Evolutionary conservation across 2,113 vertebrate genomes (phyloP), one percentile per base, ranked within the genome.

Genomic region (Ceyx melanurus): DNA sequence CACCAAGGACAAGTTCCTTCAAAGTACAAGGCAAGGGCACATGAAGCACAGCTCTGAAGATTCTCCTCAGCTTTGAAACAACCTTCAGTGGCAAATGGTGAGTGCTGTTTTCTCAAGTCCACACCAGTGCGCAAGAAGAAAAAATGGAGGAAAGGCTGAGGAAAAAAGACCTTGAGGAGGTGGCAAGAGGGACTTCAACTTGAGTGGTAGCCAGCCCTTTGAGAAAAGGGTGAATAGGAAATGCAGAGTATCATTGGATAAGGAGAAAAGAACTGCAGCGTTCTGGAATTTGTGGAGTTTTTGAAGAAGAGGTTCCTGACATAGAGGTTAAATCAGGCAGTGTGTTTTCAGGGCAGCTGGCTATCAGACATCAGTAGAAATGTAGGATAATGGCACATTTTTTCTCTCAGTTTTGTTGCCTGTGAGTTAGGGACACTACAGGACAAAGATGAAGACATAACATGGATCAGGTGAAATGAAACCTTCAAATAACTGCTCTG

Each of bases 11-110:
- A 75, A 19, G 13, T 70, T 10, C 42, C 42, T 89, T 54, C 68
- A 86, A 21, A 51, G 4, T 13, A 70, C 65, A 29, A 90, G 19
- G 33, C 82, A 40, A 82, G 23, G 22, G 8, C 10, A 2, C 48
- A 86, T 42, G 45, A 90, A 83, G 35, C 51, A 93, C 89, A 89
- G n/a, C n/a, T 89, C 67, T 94, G 33, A 86, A 67, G 13, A 21
- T 50, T 87, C 50, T 35, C 56, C 42, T 72, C 50, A 65, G 25
- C 62, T 73, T 81, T 72, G 53, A 75, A 77, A 95, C 45, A 35
- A 60, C 46, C 62, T 65, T 42, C 28, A 37, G 23, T 35, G 25
- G 37, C 23, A 82, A 84, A 42, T 9, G 3, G 14, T 68, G 43
- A n/a, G 13, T 15, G 42, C 25, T 61, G 6, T 6, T 71, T 16